Conservation (phyloP, 1,140 invertebrate genomes). For the Aphaenogaster ashmeadi region DNA sequence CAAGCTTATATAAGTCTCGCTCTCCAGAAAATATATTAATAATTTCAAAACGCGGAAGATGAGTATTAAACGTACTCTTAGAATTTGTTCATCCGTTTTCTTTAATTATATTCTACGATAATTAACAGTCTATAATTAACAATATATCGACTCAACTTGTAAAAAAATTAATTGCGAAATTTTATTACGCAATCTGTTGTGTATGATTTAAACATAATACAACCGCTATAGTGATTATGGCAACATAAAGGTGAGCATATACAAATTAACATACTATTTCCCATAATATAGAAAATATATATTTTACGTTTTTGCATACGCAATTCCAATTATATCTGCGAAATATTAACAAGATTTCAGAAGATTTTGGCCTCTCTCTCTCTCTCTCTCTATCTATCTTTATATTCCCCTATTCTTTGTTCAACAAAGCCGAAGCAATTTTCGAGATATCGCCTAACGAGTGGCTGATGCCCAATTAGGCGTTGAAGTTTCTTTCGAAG, state of each 20-base stretch:
- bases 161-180: not conserved
- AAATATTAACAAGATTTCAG: not conserved
- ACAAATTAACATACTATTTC: not conserved
- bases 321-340: too few species aligned
- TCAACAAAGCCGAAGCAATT: constrained; percentile 30
- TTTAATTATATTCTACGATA: not conserved
- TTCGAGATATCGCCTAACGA: constrained; percentile 54
- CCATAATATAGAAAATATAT: not conserved
- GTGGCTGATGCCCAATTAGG: constrained; percentile 55
- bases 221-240: not conserved
- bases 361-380: not conserved
- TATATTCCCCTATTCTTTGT: constrained; percentile 6
- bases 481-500: constrained; percentile 45
- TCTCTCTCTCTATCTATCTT: not conserved
- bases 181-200: not conserved
- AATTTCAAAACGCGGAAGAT: constrained; percentile 9
- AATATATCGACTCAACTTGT: not conserved
- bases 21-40: constrained; percentile 33
- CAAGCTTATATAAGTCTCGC: constrained; percentile 39
- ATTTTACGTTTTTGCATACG: not conserved
- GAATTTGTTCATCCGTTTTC: not conserved
- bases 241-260: not conserved
- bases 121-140: not conserved
- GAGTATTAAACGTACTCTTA: not conserved
- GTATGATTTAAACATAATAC: not conserved